Conservation (phyloP, 2,797 vertebrate genomes). For the Oophaga sylvatica region DNA sequence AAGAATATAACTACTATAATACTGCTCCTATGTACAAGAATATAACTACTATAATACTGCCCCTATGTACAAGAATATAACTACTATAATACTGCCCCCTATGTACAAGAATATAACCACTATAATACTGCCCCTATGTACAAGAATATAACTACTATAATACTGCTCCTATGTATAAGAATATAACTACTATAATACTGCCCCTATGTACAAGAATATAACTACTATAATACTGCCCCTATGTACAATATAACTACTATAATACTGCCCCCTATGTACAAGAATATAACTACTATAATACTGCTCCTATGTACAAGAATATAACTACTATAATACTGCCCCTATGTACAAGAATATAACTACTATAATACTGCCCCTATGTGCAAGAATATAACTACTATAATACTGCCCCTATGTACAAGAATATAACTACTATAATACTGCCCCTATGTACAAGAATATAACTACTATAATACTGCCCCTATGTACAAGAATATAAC, state of each 20-base stretch:
- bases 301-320: slow-evolving; percentile 1
- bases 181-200: background rate
- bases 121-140: background rate
- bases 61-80: slow-evolving; percentile 6
- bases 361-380: background rate
- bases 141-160: slow-evolving; percentile 12
- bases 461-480: slow-evolving; percentile 12
- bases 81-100: background rate
- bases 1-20: slow-evolving; percentile 15
- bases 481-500: background rate
- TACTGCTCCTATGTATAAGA: background rate
- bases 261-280: background rate
- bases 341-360: background rate
- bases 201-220: slow-evolving; percentile 2
- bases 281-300: background rate
- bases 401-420: slow-evolving; percentile 7
- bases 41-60: background rate
- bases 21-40: background rate
- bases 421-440: background rate
- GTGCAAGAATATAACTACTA: slow-evolving; percentile 5
- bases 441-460: background rate
- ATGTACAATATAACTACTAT: slow-evolving; percentile 16
- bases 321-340: slow-evolving; percentile 12
- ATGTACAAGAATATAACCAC: background rate
- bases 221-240: too few species aligned